Base-by-base conservation (phyloP, 2,888 invertebrate species). In the Ferrisia virgata region DNA sequence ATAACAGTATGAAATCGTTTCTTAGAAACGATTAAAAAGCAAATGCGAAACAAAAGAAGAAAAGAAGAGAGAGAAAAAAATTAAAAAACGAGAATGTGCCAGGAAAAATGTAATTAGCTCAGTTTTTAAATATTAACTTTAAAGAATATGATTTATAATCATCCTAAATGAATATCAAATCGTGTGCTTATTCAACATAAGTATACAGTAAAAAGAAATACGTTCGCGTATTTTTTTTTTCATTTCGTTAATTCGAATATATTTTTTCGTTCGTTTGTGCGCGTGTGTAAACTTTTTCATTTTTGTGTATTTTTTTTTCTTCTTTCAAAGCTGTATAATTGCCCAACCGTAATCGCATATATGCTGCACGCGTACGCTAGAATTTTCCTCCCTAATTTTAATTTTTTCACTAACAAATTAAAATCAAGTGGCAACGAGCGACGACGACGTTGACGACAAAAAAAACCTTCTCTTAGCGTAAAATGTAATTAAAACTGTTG, bases 91-190 rank as follows among this genome's bases (percentile, higher is more conserved):
- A 76, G 72, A 64, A 64, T 76, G 72, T 76, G 72, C 72, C 72
- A 76, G 72, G 72, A 76, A 76, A 76, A 76, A 76, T 76, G 72
- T 76, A 76, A 76, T 76, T 76, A 76, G 72, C 72, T 36, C 18
- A 36, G 72, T 36, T 36, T 76, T 76, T 76, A 76, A 76, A 76
- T 76, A 76, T 76, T 76, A 36, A 76, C 72, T 76, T 76, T 76
- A 76, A 76, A 76, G 33, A 76, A 76, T 76, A 36, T 76, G 72
- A 76, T 76, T 76, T 36, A 76, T 76, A 76, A 33, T 36, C 33
- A 36, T 76, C 25, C 36, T 18, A 76, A 76, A 76, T 76, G 72
- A 76, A 36, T 76, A 76, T 76, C 72, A 76, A 28, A 76, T 76
- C 18, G 72, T 76, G 72, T 76, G 36, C 72, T 76, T 18, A 15